Percentiles rank a stretch among this genome's conserved stretches.
phyloP scores from a whole-genome alignment of 2,888 invertebrate genomes.

The Nesidiocoris tenuis region DNA sequence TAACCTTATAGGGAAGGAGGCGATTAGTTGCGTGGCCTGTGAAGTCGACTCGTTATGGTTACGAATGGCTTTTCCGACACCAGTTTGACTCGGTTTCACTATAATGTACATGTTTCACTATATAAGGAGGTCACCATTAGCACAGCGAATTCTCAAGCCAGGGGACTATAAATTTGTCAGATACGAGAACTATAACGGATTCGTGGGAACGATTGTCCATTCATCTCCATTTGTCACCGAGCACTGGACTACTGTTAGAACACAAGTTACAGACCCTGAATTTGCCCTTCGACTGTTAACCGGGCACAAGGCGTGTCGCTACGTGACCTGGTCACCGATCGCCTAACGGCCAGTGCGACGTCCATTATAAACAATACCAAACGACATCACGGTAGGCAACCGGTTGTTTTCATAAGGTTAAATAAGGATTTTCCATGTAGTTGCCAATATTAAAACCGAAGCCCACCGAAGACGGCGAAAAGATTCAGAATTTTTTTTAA shows the following conservation, averaged over 20 bases:
- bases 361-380: neutral
- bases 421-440: too few species aligned
- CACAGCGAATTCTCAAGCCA: neutral
- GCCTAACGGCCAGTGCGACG: neutral
- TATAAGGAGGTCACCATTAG: neutral
- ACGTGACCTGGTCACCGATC: constrained; percentile 9
- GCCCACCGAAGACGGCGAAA: too few species aligned
- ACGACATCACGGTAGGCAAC: too few species aligned
- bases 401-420: neutral
- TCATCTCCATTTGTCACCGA: constrained; percentile 17
- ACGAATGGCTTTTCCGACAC: too few species aligned
- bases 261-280: neutral
- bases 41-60: too few species aligned
- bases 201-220: neutral
- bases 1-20: too few species aligned
- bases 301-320: constrained; percentile 10
- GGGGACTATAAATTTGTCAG: neutral
- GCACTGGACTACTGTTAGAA: constrained; percentile 11
- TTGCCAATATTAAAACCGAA: too few species aligned
- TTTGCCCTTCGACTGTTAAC: constrained; percentile 22
- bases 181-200: neutral
- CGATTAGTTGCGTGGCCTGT: too few species aligned
- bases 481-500: too few species aligned
- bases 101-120: too few species aligned
- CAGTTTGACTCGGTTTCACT: too few species aligned